A percentile compares a stretch with the other conserved stretches of the same genome.
These are phyloP conservation scores for Proctacanthus coquilletti DNA, from an alignment of 1,140 invertebrate species.

Conservation along the genomic window DNA sequence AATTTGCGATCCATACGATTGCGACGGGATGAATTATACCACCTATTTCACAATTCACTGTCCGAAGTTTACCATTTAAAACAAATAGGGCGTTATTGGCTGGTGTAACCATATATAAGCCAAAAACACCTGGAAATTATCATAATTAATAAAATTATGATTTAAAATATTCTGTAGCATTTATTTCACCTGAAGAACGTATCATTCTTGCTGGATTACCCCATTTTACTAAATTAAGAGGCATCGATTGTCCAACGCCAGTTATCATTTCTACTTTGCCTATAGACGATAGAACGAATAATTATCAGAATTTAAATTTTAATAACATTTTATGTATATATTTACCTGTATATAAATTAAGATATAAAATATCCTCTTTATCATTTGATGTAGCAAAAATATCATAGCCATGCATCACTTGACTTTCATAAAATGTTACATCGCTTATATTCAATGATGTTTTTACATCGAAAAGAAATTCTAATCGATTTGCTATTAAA, in stretches of 20 bases:
- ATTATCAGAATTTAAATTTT: neutral
- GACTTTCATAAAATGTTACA: constrained; percentile 61
- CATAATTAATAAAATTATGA: neutral
- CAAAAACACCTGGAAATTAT: constrained; percentile 42
- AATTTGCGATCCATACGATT: constrained; percentile 54
- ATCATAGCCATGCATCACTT: constrained; percentile 59
- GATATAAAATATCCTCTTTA: constrained; percentile 58
- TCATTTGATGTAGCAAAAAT: constrained; percentile 56
- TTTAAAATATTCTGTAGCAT: neutral
- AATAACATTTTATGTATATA: neutral
- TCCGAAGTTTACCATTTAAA: constrained; percentile 54
- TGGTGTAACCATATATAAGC: constrained; percentile 59
- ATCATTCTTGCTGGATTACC: constrained; percentile 51
- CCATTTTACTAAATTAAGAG: constrained; percentile 43
- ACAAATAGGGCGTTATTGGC: constrained; percentile 57
- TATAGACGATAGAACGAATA: constrained; percentile 33
- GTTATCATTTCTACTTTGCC: constrained; percentile 71
- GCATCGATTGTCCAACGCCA: constrained; percentile 42
- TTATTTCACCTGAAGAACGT: constrained; percentile 36
- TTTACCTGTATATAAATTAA: constrained; percentile 55
- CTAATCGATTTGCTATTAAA: constrained; percentile 42
- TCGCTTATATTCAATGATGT: constrained; percentile 62
- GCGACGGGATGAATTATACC: constrained; percentile 46
- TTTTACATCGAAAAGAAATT: constrained; percentile 62
- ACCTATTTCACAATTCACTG: constrained; percentile 64